Conservation (phyloP, 2,888 invertebrate genomes). For the Calameuta idolon region DNA sequence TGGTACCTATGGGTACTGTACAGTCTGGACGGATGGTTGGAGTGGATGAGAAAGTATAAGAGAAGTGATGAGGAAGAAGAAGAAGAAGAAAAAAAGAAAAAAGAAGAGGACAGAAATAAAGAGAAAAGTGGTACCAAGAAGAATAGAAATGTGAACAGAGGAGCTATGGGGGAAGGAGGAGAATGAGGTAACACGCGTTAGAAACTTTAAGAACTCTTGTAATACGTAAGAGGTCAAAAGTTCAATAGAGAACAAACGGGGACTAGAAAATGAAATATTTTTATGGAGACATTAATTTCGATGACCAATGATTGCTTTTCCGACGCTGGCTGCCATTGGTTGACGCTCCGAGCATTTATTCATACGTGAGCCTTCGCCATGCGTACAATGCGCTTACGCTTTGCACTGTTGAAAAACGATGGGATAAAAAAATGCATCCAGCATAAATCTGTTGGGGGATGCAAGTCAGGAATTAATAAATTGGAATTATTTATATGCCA, state of each 20-base stretch:
- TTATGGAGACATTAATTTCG: not conserved
- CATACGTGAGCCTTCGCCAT: not conserved
- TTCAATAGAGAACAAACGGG: not conserved
- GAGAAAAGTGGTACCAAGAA: constrained; percentile 7
- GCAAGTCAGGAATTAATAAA: not conserved
- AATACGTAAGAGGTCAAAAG: not conserved
- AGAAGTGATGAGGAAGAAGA: not conserved
- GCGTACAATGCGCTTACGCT: not conserved
- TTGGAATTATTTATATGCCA: not conserved
- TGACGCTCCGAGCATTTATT: not conserved
- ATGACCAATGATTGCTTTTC: not conserved
- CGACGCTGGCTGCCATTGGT: not conserved
- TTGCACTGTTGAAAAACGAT: not conserved
- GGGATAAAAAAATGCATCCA: not conserved
- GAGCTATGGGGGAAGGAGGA: not conserved
- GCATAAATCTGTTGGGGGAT: not conserved
- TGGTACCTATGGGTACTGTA: not conserved
- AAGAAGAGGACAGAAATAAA: constrained; percentile 8
- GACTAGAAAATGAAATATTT: not conserved
- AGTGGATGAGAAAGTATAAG: not conserved
- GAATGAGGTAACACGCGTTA: constrained; percentile 14
- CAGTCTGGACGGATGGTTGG: not conserved
- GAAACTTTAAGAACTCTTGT: not conserved
- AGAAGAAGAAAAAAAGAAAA: constrained; percentile 1
- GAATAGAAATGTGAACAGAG: constrained; percentile 10